Conservation (phyloP, 2,113 vertebrate genomes). For the Crotalus tigris region DNA sequence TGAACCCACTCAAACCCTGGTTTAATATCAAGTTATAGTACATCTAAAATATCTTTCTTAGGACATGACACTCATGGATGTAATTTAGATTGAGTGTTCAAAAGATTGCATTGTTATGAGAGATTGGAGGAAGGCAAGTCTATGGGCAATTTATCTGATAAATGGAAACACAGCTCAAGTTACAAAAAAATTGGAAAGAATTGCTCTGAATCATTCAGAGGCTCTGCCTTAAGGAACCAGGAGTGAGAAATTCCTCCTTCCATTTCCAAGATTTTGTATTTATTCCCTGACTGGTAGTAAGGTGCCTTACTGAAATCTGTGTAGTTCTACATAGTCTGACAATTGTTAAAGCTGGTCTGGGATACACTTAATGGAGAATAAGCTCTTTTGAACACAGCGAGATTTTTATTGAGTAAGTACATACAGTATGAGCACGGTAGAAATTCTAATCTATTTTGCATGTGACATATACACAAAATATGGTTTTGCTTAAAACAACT, state of each 20-base stretch:
- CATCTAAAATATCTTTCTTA: neutral
- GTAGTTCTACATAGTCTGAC: neutral
- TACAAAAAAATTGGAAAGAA: neutral
- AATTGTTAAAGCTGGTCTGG: neutral
- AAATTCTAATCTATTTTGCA: neutral
- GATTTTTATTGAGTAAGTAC: neutral
- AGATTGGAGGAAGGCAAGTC: neutral
- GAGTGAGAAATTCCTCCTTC: neutral
- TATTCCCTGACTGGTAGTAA: neutral
- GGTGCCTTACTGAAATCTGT: neutral
- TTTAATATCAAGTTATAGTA: neutral
- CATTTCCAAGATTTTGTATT: neutral
- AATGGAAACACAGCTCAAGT: neutral
- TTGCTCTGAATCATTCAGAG: neutral
- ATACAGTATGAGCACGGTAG: neutral
- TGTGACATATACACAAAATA: neutral
- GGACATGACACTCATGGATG: neutral
- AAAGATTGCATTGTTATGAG: neutral
- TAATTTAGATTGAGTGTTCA: neutral
- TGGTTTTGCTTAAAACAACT: neutral
- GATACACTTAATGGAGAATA: neutral
- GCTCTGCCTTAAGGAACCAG: neutral
- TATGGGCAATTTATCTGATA: neutral
- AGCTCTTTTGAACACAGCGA: neutral
- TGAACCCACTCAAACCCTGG: neutral